A percentile compares a stretch with the other conserved stretches of the same genome.
These are phyloP conservation scores for Cepaea nemoralis DNA, from an alignment of 1,140 invertebrate genomes.

Conservation along the genomic window DNA sequence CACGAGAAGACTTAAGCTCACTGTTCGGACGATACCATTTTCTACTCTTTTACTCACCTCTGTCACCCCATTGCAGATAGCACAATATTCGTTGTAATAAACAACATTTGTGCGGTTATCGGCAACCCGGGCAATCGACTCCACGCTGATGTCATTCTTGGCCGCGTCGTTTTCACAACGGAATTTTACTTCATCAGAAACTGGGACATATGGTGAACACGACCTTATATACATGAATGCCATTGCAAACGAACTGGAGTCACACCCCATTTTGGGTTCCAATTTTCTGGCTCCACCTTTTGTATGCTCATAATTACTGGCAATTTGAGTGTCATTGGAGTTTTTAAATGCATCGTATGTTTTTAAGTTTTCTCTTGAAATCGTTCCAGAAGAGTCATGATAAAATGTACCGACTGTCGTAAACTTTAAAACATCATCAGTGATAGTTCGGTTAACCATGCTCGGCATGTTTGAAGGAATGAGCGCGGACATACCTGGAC, in stretches of 20 bases:
- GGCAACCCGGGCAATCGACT: neutral
- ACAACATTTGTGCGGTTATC: neutral
- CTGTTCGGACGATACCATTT: too few species aligned
- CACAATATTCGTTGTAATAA: conserved; percentile 7
- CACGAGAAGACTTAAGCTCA: too few species aligned
- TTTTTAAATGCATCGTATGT: neutral
- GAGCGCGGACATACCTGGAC: neutral
- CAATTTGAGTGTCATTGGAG: neutral
- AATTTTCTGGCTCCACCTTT: neutral
- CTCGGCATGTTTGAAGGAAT: neutral
- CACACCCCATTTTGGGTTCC: neutral
- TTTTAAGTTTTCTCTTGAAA: neutral
- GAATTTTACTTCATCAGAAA: neutral
- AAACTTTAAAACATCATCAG: neutral
- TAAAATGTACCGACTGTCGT: neutral
- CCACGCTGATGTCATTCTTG: neutral
- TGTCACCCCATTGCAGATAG: neutral
- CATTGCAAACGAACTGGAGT: neutral
- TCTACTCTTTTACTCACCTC: neutral
- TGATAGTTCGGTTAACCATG: too few species aligned
- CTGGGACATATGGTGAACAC: neutral
- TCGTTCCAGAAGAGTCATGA: too few species aligned
- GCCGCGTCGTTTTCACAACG: neutral
- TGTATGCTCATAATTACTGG: neutral
- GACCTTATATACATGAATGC: neutral